Evolutionary conservation across 2,797 vertebrate species (phyloP).

Genomic region (Helarctos malayanus): DNA sequence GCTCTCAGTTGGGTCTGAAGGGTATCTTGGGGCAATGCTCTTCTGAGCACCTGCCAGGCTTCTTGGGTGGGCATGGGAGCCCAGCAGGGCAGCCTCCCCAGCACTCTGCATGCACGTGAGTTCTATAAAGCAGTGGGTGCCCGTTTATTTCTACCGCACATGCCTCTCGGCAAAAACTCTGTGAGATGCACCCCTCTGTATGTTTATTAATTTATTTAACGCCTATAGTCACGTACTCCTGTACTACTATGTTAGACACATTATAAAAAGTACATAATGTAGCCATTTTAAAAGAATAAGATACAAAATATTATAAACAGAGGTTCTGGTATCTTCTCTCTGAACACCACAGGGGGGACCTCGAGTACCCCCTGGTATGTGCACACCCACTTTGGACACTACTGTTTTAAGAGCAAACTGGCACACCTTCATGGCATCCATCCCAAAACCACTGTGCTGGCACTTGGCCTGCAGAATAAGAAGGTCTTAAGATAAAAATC

Average conservation of each 20-base stretch:
- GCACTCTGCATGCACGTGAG: fast-evolving
- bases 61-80: not conserved
- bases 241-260: not conserved
- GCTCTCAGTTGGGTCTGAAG: not conserved
- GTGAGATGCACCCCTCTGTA: not conserved
- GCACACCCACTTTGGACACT: not conserved
- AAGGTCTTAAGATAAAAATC: not conserved
- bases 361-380: not conserved
- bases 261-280: not conserved
- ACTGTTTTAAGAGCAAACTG: not conserved
- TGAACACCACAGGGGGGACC: not conserved
- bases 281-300: slow-evolving; percentile 18
- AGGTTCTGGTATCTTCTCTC: slow-evolving; percentile 48
- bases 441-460: not conserved
- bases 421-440: not conserved
- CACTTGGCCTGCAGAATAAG: not conserved
- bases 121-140: not conserved
- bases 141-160: not conserved
- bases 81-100: not conserved
- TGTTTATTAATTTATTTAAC: not conserved
- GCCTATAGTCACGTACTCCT: not conserved
- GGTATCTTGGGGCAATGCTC: not conserved
- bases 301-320: not conserved
- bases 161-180: not conserved
- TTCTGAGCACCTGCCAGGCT: not conserved